A percentile compares a stretch with the other conserved stretches of the same genome.
These are phyloP conservation scores for Copidosoma floridanum DNA, from an alignment of 1,140 invertebrate genomes.

Conservation along the genomic window DNA sequence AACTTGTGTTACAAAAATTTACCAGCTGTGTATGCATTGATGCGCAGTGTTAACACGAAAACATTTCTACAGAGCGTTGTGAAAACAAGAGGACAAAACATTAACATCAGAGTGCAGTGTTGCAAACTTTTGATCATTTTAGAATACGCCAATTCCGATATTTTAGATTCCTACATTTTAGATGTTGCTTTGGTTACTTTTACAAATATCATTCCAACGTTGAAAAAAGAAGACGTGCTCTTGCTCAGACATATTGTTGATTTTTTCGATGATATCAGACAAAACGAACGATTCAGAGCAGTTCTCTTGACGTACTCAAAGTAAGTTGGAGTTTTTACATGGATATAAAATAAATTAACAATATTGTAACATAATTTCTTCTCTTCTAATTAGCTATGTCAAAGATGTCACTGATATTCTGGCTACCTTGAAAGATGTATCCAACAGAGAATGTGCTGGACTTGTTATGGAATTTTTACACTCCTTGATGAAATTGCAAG, in stretches of 20 bases:
- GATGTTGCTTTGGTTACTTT: slow-evolving; percentile 58
- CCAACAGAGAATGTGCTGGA: slow-evolving; percentile 52
- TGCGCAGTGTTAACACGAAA: slow-evolving; percentile 66
- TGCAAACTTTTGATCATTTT: slow-evolving; percentile 61
- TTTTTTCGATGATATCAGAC: slow-evolving; percentile 59
- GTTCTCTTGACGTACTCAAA: slow-evolving; percentile 33
- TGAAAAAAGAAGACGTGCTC: slow-evolving; percentile 52
- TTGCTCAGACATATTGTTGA: slow-evolving; percentile 58
- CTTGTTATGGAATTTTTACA: slow-evolving; percentile 58
- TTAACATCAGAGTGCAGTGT: slow-evolving; percentile 54
- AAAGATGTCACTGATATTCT: slow-evolving; percentile 43
- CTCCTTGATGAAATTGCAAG: slow-evolving; percentile 51
- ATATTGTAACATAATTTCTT: not conserved
- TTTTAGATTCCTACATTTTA: slow-evolving; percentile 55
- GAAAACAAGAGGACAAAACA: slow-evolving; percentile 53
- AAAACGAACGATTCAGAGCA: slow-evolving; percentile 43
- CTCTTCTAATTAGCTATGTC: slow-evolving; percentile 40
- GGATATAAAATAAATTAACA: too few species aligned
- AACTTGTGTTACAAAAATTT: slow-evolving; percentile 72
- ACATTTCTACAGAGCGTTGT: slow-evolving; percentile 60
- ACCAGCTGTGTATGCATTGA: slow-evolving; percentile 65
- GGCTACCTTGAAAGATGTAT: slow-evolving; percentile 34
- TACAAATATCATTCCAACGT: slow-evolving; percentile 52
- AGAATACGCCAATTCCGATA: slow-evolving; percentile 55
- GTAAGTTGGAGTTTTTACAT: slow-evolving; percentile 28